phyloP scores from a whole-genome alignment of 2,888 invertebrate genomes.

The Diogma glabrata region DNA sequence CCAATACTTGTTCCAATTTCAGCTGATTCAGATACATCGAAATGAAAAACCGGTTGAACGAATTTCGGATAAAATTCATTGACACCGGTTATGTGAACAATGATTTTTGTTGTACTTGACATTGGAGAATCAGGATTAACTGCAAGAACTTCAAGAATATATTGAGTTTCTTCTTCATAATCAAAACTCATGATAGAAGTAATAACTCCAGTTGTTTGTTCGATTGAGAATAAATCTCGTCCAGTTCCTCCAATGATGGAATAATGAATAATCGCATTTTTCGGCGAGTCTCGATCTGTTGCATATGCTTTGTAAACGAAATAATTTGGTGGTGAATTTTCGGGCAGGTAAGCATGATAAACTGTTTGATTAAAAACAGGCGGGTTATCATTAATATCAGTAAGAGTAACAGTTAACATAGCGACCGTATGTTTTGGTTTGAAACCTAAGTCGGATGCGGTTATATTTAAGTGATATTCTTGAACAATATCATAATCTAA shows the following conservation, averaged over 20 bases:
- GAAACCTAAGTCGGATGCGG: conserved; percentile 77
- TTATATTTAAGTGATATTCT: conserved; percentile 76
- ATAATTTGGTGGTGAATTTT: conserved; percentile 67
- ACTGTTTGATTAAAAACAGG: conserved; percentile 69
- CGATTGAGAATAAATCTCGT: conserved; percentile 64
- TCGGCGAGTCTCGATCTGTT: conserved; percentile 74
- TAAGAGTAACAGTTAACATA: conserved; percentile 71
- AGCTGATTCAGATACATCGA: conserved; percentile 86
- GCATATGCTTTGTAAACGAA: conserved; percentile 66
- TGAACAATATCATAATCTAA: conserved; percentile 80
- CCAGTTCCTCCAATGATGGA: conserved; percentile 66
- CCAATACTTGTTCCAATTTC: conserved; percentile 77
- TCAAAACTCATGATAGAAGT: conserved; percentile 68
- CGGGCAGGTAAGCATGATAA: conserved; percentile 68
- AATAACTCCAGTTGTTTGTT: conserved; percentile 63
- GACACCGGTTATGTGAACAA: conserved; percentile 68
- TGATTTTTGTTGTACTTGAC: conserved; percentile 60
- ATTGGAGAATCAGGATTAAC: conserved; percentile 77
- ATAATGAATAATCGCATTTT: conserved; percentile 77
- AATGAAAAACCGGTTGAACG: conserved; percentile 79
- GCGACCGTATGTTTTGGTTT: conserved; percentile 65
- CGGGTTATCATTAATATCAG: conserved; percentile 89
- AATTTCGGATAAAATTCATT: conserved; percentile 86
- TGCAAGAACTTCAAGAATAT: conserved; percentile 66
- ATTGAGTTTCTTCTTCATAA: conserved; percentile 70